phyloP scores from a whole-genome alignment of 2,888 invertebrate species.

The Mellilla xanthometata region DNA sequence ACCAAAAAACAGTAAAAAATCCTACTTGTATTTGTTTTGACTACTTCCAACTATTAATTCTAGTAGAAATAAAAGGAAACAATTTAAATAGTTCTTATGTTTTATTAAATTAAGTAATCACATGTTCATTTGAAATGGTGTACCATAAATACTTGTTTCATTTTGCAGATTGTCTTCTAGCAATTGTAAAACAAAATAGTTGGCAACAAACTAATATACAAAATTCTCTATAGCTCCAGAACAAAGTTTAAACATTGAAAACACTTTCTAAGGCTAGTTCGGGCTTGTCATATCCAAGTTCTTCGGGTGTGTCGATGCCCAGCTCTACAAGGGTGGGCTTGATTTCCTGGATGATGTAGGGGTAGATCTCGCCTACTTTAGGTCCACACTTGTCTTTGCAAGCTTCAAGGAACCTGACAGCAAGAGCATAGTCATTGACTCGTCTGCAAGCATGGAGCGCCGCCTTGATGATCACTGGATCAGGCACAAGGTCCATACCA shows the following conservation, averaged over 20 bases:
- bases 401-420: slow-evolving; percentile 95
- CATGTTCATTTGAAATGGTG: slow-evolving; percentile 49
- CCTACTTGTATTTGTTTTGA: no score
- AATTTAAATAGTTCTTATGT: slow-evolving; percentile 44
- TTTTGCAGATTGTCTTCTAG: slow-evolving; percentile 41
- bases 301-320: slow-evolving; percentile 96
- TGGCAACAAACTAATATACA: slow-evolving; percentile 70
- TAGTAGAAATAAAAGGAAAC: slow-evolving; percentile 29
- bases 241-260: slow-evolving; percentile 83
- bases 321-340: slow-evolving; percentile 95
- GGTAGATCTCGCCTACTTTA: slow-evolving; percentile 90
- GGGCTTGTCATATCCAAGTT: slow-evolving; percentile 98
- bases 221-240: slow-evolving; percentile 68
- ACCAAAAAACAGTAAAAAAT: no score
- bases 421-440: slow-evolving; percentile 96
- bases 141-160: slow-evolving; percentile 49
- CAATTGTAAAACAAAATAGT: slow-evolving; percentile 62
- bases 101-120: slow-evolving; percentile 63
- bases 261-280: slow-evolving; percentile 93
- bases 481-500: slow-evolving; percentile 96
- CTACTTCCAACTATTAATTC: no score
- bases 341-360: slow-evolving; percentile 94
- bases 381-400: slow-evolving; percentile 94
- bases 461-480: slow-evolving; percentile 93
- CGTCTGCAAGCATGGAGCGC: slow-evolving; percentile 95